phyloP scores from a whole-genome alignment of 2,797 vertebrate genomes.

The Periparus ater region DNA sequence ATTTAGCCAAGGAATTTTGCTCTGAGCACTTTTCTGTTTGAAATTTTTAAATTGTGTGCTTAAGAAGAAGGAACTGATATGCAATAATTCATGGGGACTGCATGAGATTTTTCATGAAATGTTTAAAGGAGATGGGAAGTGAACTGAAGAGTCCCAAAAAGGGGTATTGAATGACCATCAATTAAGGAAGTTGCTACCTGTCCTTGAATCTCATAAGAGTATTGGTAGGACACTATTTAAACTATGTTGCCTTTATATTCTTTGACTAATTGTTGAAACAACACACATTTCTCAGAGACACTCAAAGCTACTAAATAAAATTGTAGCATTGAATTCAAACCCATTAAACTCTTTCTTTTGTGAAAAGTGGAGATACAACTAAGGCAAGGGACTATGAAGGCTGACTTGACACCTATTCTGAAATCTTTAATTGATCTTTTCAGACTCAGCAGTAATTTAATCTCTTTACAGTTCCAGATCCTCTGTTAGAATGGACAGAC shows the following conservation, averaged over 20 bases:
- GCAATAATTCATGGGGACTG: not conserved
- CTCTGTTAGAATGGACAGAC: not conserved
- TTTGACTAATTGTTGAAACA: not conserved
- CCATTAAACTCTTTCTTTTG: not conserved
- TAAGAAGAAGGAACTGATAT: not conserved
- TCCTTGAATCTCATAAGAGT: not conserved
- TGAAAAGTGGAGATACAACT: not conserved
- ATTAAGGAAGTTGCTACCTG: not conserved
- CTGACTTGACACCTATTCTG: not conserved
- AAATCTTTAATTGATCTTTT: not conserved
- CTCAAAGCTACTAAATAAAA: not conserved
- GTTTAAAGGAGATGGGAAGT: not conserved
- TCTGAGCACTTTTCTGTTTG: not conserved
- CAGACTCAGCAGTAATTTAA: not conserved
- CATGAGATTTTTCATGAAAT: not conserved
- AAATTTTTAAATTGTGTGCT: not conserved
- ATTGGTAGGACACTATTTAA: not conserved
- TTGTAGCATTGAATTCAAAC: not conserved
- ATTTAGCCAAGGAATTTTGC: conserved; percentile 34
- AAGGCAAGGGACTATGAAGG: not conserved
- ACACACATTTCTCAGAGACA: not conserved
- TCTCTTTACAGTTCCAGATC: not conserved
- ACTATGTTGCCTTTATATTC: not conserved
- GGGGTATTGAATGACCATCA: not conserved
- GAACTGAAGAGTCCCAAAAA: not conserved